These are phyloP conservation scores for Falco punctatus DNA, from an alignment of 2,113 vertebrate species.

Conservation along the genomic window DNA sequence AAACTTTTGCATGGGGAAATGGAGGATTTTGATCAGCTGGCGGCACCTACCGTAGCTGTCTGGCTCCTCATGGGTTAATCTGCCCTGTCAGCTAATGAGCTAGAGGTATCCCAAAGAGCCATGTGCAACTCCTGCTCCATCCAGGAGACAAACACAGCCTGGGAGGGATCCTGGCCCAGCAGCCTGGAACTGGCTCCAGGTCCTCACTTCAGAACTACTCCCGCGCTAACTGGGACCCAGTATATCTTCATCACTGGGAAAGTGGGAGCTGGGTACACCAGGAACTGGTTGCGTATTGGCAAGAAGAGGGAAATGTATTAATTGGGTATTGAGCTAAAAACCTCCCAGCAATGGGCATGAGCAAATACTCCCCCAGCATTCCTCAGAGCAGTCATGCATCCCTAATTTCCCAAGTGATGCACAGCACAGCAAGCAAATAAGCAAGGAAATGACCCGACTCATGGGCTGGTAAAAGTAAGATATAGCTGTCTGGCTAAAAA, in stretches of 20 bases:
- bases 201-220: not conserved
- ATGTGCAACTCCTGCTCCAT: not conserved
- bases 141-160: not conserved
- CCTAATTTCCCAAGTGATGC: not conserved
- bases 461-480: not conserved
- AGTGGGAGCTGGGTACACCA: not conserved
- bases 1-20: not conserved
- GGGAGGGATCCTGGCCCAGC: not conserved
- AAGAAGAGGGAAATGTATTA: not conserved
- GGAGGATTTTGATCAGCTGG: not conserved
- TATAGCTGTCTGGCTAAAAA: not conserved
- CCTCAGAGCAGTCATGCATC: not conserved
- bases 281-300: not conserved
- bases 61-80: not conserved
- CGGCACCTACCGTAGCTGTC: not conserved
- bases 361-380: not conserved
- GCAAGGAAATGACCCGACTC: not conserved
- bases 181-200: not conserved
- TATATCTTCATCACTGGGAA: not conserved
- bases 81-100: not conserved
- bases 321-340: not conserved
- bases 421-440: not conserved
- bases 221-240: not conserved
- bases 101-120: not conserved
- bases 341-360: not conserved